A percentile compares a stretch with the other conserved stretches of the same genome.
Evolutionary conservation across 2,113 vertebrate species (phyloP).

Genomic region (Siniperca chuatsi): DNA sequence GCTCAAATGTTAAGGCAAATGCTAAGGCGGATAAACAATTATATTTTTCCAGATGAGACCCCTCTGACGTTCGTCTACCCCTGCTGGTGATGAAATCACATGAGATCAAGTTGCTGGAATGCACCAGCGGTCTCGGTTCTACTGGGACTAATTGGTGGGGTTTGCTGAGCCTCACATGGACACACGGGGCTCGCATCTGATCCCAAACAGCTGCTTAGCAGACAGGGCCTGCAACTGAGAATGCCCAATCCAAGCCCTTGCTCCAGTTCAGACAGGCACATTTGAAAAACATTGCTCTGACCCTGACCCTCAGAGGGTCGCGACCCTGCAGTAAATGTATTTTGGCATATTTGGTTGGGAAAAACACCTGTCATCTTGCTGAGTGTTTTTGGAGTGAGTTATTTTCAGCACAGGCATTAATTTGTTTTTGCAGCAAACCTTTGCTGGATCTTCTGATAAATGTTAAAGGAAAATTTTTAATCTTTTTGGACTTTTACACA

Average conservation of each 20-base stretch:
- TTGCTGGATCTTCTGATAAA: not conserved
- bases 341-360: constrained; percentile 42
- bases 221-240: constrained; percentile 65
- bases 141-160: constrained; percentile 77
- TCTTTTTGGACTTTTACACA: not conserved
- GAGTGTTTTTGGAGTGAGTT: constrained; percentile 45
- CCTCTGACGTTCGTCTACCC: constrained; percentile 54
- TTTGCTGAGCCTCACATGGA: constrained; percentile 73
- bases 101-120: constrained; percentile 82
- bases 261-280: constrained; percentile 49
- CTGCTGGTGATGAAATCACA: constrained; percentile 74
- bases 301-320: constrained; percentile 65
- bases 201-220: constrained; percentile 78
- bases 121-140: constrained; percentile 71
- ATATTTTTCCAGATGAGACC: constrained; percentile 70
- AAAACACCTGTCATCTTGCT: constrained; percentile 68
- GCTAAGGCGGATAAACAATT: constrained; percentile 65
- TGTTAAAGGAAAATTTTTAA: not conserved
- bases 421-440: constrained; percentile 7
- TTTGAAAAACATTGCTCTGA: constrained; percentile 69
- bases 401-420: constrained; percentile 50
- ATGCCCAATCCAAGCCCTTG: constrained; percentile 33
- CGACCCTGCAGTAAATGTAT: constrained; percentile 64
- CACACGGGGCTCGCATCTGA: constrained; percentile 73
- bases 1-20: constrained; percentile 19